phyloP scores from a whole-genome alignment of 2,113 vertebrate genomes.

The Notothenia coriiceps region DNA sequence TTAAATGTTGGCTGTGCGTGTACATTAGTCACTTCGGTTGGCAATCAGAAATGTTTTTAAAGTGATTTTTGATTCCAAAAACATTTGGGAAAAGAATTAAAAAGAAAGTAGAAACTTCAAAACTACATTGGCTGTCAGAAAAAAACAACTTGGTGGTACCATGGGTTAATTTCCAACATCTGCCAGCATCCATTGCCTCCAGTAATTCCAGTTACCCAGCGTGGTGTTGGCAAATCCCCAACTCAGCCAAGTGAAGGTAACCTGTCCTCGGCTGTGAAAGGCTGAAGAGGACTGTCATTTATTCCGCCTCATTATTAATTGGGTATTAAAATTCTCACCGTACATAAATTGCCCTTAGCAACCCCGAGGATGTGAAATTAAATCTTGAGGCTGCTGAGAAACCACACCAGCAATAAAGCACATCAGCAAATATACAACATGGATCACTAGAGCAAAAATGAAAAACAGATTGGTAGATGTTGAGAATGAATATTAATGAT shows the following conservation, averaged over 20 bases:
- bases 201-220: slow-evolving; percentile 20
- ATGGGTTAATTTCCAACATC: slow-evolving; percentile 7
- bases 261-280: slow-evolving; percentile 26
- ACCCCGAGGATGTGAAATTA: slow-evolving; percentile 40
- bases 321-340: slow-evolving; percentile 65
- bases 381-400: slow-evolving; percentile 50
- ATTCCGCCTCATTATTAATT: slow-evolving; percentile 59
- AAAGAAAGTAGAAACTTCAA: background rate
- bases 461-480: background rate
- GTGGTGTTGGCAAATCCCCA: slow-evolving; percentile 23
- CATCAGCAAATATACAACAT: slow-evolving; percentile 3
- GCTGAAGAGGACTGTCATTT: slow-evolving; percentile 46
- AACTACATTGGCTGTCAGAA: background rate
- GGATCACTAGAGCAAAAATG: background rate
- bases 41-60: slow-evolving; percentile 36
- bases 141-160: background rate
- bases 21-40: slow-evolving; percentile 8
- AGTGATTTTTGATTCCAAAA: slow-evolving; percentile 15
- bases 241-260: slow-evolving; percentile 17
- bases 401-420: slow-evolving; percentile 27
- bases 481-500: slow-evolving; percentile 36
- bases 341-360: slow-evolving; percentile 60
- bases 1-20: slow-evolving; percentile 44
- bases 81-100: background rate
- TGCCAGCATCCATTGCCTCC: background rate